Percentiles rank a stretch among this genome's conserved stretches.
Conservation (phyloP, 2,888 invertebrate species). For the Aphodius sticticus region DNA sequence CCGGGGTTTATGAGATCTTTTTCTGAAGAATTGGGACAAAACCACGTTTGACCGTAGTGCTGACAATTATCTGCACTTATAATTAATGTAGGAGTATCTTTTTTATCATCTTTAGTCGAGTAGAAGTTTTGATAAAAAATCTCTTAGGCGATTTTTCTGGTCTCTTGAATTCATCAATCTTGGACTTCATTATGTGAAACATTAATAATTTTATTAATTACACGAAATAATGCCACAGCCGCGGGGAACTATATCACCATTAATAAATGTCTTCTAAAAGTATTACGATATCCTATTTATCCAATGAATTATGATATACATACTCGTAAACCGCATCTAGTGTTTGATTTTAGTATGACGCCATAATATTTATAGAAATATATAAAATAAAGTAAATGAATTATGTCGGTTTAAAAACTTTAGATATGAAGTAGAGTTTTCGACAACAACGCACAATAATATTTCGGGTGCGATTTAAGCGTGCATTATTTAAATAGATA, state of each 20-base stretch:
- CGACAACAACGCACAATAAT: no score
- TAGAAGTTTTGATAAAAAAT: neutral
- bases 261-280: neutral
- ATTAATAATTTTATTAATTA: neutral
- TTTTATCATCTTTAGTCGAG: neutral
- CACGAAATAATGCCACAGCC: neutral
- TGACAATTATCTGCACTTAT: neutral
- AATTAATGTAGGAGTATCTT: neutral
- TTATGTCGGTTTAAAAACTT: no score
- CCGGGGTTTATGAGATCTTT: neutral
- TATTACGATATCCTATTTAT: no score
- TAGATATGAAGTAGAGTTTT: no score
- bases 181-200: neutral
- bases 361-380: no score
- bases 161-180: neutral
- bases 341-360: no score
- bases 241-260: neutral
- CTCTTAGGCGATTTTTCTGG: neutral
- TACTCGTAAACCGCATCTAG: no score
- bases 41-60: no score
- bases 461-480: no score
- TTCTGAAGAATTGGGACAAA: neutral
- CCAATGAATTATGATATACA: no score
- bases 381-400: no score
- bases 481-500: no score